Base-by-base conservation (phyloP, 92 coral and sea anemone genomes). In the Umimayanthus kanabou region DNA sequence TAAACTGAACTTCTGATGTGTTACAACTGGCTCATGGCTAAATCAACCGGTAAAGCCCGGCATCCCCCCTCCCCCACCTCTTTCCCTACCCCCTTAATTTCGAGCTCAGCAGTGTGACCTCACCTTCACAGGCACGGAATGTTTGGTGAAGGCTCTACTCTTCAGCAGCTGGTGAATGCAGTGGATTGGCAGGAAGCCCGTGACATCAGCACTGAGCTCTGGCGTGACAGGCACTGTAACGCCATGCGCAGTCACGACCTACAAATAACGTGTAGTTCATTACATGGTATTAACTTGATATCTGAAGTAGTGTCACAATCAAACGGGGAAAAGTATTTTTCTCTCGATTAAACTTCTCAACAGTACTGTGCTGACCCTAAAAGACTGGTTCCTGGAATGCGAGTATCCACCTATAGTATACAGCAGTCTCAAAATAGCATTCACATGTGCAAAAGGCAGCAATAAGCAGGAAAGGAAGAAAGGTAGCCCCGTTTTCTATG, bases 101-200 rank as follows among this genome's bases (percentile, higher is more conserved):
- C 53, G 53, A 53, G 16, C 16, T 13, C 58, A 13, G 18, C 20
- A 53, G 13, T 6, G 39, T 16, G 4, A 15, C n/a, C 89, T 29
- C 64, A 96, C 99, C 97, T 95, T 96, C 61, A 96, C 99, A 72
- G 96, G 92, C 8, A 96, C 99, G 3, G 98, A 91, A 82, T 96
- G 99, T 80, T 95, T 96, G 39, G 98, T 95, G 84, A 96, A 96
- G 14, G 99, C 94, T 87, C 99, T 88, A 20, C 96, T 92, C 85
- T 92, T 94, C 14, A 96, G 93, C 81, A 96, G 91, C 80, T 96
- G 99, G 75, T 96, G 98, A 78, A 96, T 92, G 78, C 99, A 96
- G 88, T 96, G 99, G 71, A 96, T 93, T 25, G 99, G 99, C 22
- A 96, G 95, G 80, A 96, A 96, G 33, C 99, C 99, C 18, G 93